Evolutionary conservation across 2,113 vertebrate genomes (phyloP).

Genomic region (Dascyllus trimaculatus): DNA sequence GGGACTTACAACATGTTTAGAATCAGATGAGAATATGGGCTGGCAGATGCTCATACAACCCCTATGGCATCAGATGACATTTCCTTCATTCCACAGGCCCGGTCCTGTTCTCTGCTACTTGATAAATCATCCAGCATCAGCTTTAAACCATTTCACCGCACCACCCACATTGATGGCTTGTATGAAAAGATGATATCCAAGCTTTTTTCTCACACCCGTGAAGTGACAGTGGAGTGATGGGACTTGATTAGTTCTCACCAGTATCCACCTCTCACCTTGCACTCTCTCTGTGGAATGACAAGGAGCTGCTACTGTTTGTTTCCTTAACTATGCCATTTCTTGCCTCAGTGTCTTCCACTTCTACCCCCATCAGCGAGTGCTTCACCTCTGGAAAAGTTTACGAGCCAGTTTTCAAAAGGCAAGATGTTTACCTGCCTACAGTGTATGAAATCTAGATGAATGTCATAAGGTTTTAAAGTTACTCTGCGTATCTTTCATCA

Average conservation of each 20-base stretch:
- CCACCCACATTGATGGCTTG: slow-evolving; percentile 69
- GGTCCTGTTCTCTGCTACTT: slow-evolving; percentile 69
- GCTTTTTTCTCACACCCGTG: slow-evolving; percentile 57
- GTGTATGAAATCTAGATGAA: slow-evolving; percentile 8
- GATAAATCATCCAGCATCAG: slow-evolving; percentile 67
- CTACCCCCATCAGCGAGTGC: not conserved
- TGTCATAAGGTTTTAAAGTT: not conserved
- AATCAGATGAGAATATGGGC: slow-evolving; percentile 67
- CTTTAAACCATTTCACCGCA: slow-evolving; percentile 61
- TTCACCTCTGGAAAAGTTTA: not conserved
- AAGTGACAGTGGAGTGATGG: slow-evolving; percentile 58
- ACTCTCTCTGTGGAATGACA: slow-evolving; percentile 23
- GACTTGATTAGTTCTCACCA: slow-evolving; percentile 28
- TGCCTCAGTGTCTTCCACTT: not conserved
- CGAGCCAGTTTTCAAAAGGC: slow-evolving; percentile 10
- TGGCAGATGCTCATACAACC: slow-evolving; percentile 70
- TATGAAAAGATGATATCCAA: slow-evolving; percentile 64
- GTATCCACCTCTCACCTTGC: slow-evolving; percentile 30
- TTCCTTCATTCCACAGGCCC: slow-evolving; percentile 72
- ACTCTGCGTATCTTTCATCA: not conserved
- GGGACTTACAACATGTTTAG: slow-evolving; percentile 22
- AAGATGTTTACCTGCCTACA: slow-evolving; percentile 15
- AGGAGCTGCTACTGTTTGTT: slow-evolving; percentile 31
- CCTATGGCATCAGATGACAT: slow-evolving; percentile 75
- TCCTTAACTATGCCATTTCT: slow-evolving; percentile 3